Evolutionary conservation across 2,113 vertebrate genomes (phyloP), one percentile per base, ranked within the genome.

Genomic region (Rhinopomastus cyanomelas): DNA sequence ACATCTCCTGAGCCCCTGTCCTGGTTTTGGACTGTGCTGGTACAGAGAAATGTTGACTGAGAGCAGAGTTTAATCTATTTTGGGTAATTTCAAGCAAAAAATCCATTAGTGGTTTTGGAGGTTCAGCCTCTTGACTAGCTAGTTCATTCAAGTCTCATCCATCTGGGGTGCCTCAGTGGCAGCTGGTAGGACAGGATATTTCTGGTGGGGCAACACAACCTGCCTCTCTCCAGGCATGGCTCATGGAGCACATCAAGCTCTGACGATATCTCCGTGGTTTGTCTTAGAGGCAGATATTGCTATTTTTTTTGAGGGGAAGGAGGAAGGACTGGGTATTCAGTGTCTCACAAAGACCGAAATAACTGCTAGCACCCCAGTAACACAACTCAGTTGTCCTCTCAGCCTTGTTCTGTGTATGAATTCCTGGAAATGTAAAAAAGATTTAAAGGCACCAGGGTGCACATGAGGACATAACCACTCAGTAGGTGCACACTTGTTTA

Each of bases 101-200:
- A 29, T 18, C n/a, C 7, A 68, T 6, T 7, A 6, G 19, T 59
- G 32, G 25, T 64, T 74, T 52, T 57, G 25, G 21, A 86, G 25
- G 22, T 53, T 64, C 29, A n/a, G 25, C 13, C 21, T 81, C 17
- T 73, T 48, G 29, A 27, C 23, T 1, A 0, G 15, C 23, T 1
- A 0, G 15, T 8, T 67, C 32, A 17, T 49, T 34, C 11, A 1
- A 20, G 12, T 16, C 36, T 44, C 1, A 0, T 1, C 0, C 14
- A 8, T 71, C 32, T 12, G 21, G 32, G 37, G 9, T 51, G 12
- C 42, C 53, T 44, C 53, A 51, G 46, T 4, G 0, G 49, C 30
- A 1, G 23, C 6, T 3, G 1, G 19, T 21, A n/a, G 15, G 34
- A 61, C 1, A 0, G 20, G 9, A 26, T 1, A 3, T 39, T 56